These are phyloP conservation scores for Ammospiza caudacuta DNA, from an alignment of 2,113 vertebrate species.

Conservation along the genomic window DNA sequence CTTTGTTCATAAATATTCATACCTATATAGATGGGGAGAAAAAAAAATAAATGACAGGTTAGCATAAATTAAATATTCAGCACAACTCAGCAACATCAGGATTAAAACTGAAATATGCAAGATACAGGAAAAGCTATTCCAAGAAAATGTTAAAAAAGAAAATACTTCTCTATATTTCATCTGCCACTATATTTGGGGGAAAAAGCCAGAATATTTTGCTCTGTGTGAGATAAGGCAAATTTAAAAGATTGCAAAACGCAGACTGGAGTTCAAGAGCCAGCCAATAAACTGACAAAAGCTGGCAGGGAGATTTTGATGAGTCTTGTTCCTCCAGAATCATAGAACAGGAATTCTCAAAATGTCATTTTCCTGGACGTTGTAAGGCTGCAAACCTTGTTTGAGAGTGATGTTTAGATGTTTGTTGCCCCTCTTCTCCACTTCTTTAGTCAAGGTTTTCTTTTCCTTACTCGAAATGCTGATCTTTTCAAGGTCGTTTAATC, in stretches of 20 bases:
- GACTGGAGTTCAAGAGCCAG: not conserved
- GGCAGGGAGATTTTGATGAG: not conserved
- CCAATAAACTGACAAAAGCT: not conserved
- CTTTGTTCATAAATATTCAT: slow-evolving; percentile 21
- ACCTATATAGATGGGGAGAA: not conserved
- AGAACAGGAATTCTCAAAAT: not conserved
- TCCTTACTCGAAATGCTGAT: not conserved
- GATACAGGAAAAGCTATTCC: not conserved
- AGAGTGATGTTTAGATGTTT: not conserved
- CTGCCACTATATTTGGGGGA: not conserved
- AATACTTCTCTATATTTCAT: not conserved
- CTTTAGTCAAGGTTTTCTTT: not conserved
- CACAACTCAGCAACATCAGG: not conserved
- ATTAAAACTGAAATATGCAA: slow-evolving; percentile 26
- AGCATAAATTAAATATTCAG: slow-evolving; percentile 37
- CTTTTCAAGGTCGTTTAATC: not conserved
- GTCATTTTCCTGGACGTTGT: not conserved
- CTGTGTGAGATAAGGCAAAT: not conserved
- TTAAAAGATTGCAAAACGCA: not conserved
- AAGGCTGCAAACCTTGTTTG: not conserved
- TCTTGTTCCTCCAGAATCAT: not conserved
- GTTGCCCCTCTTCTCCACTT: not conserved
- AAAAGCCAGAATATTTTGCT: not conserved
- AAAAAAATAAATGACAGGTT: not conserved
- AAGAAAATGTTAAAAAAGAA: not conserved